Percentiles rank a stretch among this genome's conserved stretches.
Conservation (phyloP, 2,888 invertebrate genomes). For the Tetrapedia diversipes region DNA sequence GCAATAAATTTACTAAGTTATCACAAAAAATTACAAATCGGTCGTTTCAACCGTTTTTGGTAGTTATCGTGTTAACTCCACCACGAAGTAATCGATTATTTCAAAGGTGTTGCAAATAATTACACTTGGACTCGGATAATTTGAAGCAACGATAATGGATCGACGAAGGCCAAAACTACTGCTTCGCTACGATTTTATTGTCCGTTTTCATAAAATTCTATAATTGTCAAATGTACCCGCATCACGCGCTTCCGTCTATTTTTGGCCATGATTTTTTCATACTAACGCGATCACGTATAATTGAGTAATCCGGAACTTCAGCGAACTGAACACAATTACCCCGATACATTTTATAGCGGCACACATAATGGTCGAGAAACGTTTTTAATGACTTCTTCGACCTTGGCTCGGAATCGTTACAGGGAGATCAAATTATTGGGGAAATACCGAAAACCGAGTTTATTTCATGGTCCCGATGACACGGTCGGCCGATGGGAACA, state of each 20-base stretch:
- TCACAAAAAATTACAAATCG: no score
- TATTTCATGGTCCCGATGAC: conserved; percentile 36
- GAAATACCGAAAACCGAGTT: conserved; percentile 27
- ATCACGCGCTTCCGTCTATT: not conserved
- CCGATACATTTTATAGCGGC: not conserved
- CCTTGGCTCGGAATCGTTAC: not conserved
- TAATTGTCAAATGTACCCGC: not conserved
- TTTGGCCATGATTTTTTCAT: not conserved
- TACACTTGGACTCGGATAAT: no score
- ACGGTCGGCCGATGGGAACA: conserved; percentile 30
- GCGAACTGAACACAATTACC: not conserved
- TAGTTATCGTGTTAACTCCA: no score
- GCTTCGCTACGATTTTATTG: no score
- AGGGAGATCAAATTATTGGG: not conserved
- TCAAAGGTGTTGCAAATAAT: no score
- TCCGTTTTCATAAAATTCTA: not conserved
- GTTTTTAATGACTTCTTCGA: not conserved
- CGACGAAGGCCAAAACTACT: no score
- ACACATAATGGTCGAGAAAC: conserved; percentile 12
- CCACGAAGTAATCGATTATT: no score
- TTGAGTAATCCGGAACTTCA: not conserved
- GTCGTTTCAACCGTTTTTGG: no score
- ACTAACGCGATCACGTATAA: not conserved
- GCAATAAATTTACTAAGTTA: no score
- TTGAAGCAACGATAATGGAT: no score